Evolutionary conservation across 2,888 invertebrate genomes (phyloP).

Genomic region (Rhingia rostrata): DNA sequence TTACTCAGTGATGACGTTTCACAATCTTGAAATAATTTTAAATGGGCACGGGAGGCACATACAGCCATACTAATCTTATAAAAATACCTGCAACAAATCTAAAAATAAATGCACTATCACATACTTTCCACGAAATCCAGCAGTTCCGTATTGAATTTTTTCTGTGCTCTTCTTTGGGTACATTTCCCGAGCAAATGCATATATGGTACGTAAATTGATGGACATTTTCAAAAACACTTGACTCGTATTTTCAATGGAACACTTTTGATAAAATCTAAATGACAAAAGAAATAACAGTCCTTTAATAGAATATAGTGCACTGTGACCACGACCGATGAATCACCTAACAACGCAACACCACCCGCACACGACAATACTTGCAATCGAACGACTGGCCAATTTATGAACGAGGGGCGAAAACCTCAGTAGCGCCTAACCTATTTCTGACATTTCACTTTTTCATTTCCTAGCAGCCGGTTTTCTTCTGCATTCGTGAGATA

Average conservation of each 20-base stretch:
- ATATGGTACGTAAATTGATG: slow-evolving; percentile 83
- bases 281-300: slow-evolving; percentile 12
- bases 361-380: slow-evolving; percentile 44
- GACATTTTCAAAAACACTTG: slow-evolving; percentile 78
- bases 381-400: slow-evolving; percentile 61
- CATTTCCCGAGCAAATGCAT: slow-evolving; percentile 91
- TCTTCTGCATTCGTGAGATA: slow-evolving; percentile 36
- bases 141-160: slow-evolving; percentile 91
- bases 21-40: slow-evolving; percentile 33
- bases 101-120: slow-evolving; percentile 78
- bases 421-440: slow-evolving; percentile 57
- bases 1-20: slow-evolving; percentile 63
- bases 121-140: slow-evolving; percentile 93
- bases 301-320: slow-evolving; percentile 40
- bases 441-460: slow-evolving; percentile 67
- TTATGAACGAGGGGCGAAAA: slow-evolving; percentile 60
- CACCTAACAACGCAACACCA: slow-evolving; percentile 51
- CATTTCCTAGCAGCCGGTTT: slow-evolving; percentile 63
- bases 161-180: slow-evolving; percentile 87
- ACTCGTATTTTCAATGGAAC: slow-evolving; percentile 18
- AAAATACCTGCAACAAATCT: slow-evolving; percentile 76
- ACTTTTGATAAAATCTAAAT: slow-evolving; percentile 12
- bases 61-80: slow-evolving; percentile 46
- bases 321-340: slow-evolving; percentile 58
- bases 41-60: slow-evolving; percentile 31